phyloP scores from a whole-genome alignment of 2,113 vertebrate genomes.

The Dolichallabes microphthalmus region DNA sequence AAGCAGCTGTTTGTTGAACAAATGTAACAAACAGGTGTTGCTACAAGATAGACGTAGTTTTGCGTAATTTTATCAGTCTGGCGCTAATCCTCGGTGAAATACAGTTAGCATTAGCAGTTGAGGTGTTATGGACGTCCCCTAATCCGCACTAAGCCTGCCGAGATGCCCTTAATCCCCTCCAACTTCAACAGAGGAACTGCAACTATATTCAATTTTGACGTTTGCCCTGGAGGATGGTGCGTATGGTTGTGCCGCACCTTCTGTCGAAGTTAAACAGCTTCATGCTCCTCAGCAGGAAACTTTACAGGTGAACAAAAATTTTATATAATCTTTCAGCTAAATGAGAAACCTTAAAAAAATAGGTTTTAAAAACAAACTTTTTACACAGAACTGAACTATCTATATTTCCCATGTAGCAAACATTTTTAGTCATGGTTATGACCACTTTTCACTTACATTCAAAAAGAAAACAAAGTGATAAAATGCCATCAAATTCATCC shows the following conservation, averaged over 20 bases:
- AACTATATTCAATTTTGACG: conserved; percentile 57
- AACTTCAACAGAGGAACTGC: conserved; percentile 44
- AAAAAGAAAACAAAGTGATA: neutral
- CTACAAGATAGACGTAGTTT: conserved; percentile 62
- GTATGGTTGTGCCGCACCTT: conserved; percentile 14
- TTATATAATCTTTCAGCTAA: neutral
- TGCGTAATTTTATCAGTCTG: conserved; percentile 65
- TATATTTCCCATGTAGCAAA: neutral
- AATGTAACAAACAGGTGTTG: conserved; percentile 59
- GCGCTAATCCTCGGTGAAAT: conserved; percentile 67
- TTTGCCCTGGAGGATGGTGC: conserved; percentile 38
- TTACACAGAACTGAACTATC: neutral
- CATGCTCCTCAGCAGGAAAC: conserved; percentile 34
- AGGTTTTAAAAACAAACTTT: neutral
- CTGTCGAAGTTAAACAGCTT: conserved; percentile 50
- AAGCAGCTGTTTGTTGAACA: conserved; percentile 49
- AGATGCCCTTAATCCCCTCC: conserved; percentile 55
- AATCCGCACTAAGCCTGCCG: conserved; percentile 52
- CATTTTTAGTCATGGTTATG: neutral
- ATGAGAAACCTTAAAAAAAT: too few relatives aligned
- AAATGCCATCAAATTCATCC: neutral
- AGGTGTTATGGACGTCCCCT: conserved; percentile 55
- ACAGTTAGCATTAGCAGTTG: conserved; percentile 66
- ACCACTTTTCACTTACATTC: neutral
- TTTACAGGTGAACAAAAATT: neutral